A percentile compares a stretch with the other conserved stretches of the same genome.
Evolutionary conservation across 2,888 invertebrate species (phyloP).

Genomic region (Limnephilus auricula): DNA sequence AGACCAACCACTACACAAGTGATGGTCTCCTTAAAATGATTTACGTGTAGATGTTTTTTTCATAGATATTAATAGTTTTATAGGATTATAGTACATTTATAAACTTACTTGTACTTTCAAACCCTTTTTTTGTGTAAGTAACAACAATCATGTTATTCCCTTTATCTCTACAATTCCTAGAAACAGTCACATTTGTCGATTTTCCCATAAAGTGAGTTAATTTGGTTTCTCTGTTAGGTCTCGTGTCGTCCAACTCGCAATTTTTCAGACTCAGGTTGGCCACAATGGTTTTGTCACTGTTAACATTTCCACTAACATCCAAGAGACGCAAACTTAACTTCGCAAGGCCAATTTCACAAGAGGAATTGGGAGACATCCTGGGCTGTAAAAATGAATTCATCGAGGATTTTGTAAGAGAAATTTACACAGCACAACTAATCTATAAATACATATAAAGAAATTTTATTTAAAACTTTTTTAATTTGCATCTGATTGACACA

Average conservation of each 20-base stretch:
- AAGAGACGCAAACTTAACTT: constrained; percentile 87
- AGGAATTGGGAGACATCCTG: constrained; percentile 51
- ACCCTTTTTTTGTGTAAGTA: constrained; percentile 83
- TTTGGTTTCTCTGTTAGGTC: constrained; percentile 81
- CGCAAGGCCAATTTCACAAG: constrained; percentile 81
- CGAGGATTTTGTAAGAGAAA: background rate
- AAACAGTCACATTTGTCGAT: constrained; percentile 8
- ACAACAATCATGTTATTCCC: constrained; percentile 88
- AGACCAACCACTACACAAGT: too few relatives aligned
- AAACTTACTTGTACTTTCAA: constrained; percentile 84
- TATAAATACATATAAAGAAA: background rate
- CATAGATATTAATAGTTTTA: too few relatives aligned
- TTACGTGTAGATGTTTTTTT: too few relatives aligned
- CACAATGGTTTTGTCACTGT: constrained; percentile 86
- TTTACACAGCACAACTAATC: background rate
- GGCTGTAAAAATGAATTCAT: constrained; percentile 54
- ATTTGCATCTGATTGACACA: too few relatives aligned
- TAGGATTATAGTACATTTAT: background rate
- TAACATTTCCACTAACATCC: constrained; percentile 87
- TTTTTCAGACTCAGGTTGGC: constrained; percentile 89
- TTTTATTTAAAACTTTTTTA: background rate
- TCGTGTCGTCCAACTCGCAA: constrained; percentile 90
- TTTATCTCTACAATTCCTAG: constrained; percentile 69
- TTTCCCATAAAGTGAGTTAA: constrained; percentile 79
- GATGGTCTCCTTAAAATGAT: too few relatives aligned